Evolutionary conservation across 2,888 invertebrate genomes (phyloP), one percentile per base, ranked within the genome.

Genomic region (Tineola bisselliella): DNA sequence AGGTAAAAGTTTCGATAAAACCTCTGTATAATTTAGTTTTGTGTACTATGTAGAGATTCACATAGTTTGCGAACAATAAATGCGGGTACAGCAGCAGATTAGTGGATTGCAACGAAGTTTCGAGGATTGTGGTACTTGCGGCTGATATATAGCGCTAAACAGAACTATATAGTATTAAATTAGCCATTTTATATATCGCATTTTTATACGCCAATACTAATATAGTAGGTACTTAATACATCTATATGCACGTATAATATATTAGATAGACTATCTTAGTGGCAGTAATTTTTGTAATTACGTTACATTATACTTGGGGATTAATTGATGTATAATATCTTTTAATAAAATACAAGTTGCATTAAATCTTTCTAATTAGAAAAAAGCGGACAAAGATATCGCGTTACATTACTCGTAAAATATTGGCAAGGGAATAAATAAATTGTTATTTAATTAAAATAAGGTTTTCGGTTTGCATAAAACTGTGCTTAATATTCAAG

Each of bases 81-180:
- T 54, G 54, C 54, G 54, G 54, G 58, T 58, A 58, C 3, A 19
- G n/a, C 58, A 33, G 15, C 19, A 31, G 31, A 60, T 60, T 60
- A 60, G 31, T 11, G 48, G 48, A 60, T 48, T 31, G 60, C 30
- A 43, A 48, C 60, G 30, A 60, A 60, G 60, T 60, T 60, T 48
- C 30, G 18, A 43, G 59, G 31, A 44, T 43, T 38, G 33, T 13
- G 31, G 60, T 33, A 13, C 8, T n/a, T 33, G 58, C 33, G 58
- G 58, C 58, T 33, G 33, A 17, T 10, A 38, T 38, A n/a, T n/a
- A 38, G 38, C 38, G 10, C 38, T 38, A 38, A 25, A 25, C 4
- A 6, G 25, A 6, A 25, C 25, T 25, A 25, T 25, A n/a, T n/a
- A n/a, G n/a, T n/a, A n/a, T n/a, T n/a, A 25, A 25, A 25, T 25